Conservation (phyloP, 2,113 vertebrate genomes). For the Poeciliopsis prolifica region DNA sequence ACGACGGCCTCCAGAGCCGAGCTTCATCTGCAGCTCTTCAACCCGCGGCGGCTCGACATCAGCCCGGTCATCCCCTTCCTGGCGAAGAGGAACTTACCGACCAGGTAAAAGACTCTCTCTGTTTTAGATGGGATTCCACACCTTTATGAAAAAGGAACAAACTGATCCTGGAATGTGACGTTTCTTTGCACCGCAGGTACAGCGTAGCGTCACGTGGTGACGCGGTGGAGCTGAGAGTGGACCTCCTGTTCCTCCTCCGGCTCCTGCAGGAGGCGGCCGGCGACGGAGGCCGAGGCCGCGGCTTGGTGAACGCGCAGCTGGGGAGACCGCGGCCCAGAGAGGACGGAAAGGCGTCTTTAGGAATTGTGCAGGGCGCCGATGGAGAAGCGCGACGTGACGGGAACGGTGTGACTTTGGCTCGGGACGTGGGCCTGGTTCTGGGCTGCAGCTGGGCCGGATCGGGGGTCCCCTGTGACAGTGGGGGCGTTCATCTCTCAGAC, state of each 20-base stretch:
- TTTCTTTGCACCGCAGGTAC: constrained; percentile 67
- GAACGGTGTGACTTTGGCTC: neutral
- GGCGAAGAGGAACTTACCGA: constrained; percentile 70
- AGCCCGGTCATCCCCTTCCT: constrained; percentile 70
- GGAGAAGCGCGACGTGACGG: constrained; percentile 3
- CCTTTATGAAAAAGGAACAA: neutral
- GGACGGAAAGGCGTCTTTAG: constrained; percentile 14
- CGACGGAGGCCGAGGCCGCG: constrained; percentile 24
- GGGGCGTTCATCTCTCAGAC: constrained; percentile 70
- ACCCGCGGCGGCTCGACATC: constrained; percentile 72
- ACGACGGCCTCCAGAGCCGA: constrained; percentile 67
- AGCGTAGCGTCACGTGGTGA: constrained; percentile 46
- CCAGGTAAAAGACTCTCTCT: constrained; percentile 54
- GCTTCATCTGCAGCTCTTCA: constrained; percentile 80
- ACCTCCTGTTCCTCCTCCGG: constrained; percentile 78
- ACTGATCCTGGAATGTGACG: constrained; percentile 8
- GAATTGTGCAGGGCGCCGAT: constrained; percentile 53
- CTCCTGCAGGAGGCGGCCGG: constrained; percentile 62
- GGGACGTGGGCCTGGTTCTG: constrained; percentile 74
- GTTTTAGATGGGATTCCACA: neutral
- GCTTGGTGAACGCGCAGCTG: constrained; percentile 58
- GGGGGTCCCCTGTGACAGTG: constrained; percentile 61
- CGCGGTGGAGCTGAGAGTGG: constrained; percentile 72
- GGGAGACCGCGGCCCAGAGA: constrained; percentile 38
- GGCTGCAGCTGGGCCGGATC: constrained; percentile 67